A percentile compares a stretch with the other conserved stretches of the same genome.
phyloP scores from a whole-genome alignment of 2,113 vertebrate species.

The Sylvietta virens region DNA sequence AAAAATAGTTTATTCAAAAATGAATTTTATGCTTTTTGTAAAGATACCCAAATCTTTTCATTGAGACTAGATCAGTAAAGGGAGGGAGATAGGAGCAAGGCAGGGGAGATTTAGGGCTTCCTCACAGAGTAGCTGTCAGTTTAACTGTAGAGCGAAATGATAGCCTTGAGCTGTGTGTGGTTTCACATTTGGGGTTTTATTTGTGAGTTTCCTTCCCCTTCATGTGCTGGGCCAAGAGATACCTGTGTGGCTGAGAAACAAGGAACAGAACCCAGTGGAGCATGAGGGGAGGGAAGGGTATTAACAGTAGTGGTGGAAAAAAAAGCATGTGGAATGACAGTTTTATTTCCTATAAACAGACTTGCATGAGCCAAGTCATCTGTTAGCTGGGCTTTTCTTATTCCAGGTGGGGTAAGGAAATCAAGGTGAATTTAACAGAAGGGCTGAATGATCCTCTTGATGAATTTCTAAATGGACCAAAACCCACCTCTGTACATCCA shows the following conservation, averaged over 20 bases:
- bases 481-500: neutral
- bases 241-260: neutral
- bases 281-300: neutral
- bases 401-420: neutral
- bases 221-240: neutral
- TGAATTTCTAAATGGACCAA: neutral
- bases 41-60: neutral
- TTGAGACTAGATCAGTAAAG: neutral
- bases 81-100: neutral
- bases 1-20: neutral
- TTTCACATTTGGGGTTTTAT: neutral
- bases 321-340: neutral
- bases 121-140: neutral
- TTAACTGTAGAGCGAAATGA: neutral
- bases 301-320: neutral
- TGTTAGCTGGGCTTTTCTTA: neutral
- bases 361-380: neutral
- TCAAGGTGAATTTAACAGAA: neutral
- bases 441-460: neutral
- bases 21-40: neutral
- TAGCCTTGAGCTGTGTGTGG: neutral
- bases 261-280: neutral
- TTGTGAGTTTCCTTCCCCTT: neutral
- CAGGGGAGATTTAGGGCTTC: neutral
- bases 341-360: neutral